A percentile compares a stretch with the other conserved stretches of the same genome.
These are phyloP conservation scores for Leptoteleia sp. DNA, from an alignment of 1,140 invertebrate species.

Conservation along the genomic window DNA sequence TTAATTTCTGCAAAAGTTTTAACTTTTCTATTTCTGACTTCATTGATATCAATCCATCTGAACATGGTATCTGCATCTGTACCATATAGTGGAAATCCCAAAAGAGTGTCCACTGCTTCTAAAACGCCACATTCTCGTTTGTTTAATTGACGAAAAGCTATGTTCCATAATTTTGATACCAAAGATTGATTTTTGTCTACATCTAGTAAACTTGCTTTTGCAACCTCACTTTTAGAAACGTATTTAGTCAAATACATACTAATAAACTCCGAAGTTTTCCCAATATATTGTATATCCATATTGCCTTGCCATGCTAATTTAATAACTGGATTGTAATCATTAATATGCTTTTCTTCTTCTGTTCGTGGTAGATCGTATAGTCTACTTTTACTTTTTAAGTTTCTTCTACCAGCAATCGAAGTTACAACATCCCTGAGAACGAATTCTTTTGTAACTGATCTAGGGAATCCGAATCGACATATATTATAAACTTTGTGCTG, in stretches of 20 bases:
- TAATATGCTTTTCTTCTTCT: conserved; percentile 63
- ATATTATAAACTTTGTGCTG: background rate
- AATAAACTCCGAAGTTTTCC: no score
- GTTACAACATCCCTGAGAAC: conserved; percentile 3
- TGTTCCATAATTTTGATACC: no score
- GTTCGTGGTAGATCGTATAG: conserved; percentile 70
- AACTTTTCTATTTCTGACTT: conserved; percentile 66
- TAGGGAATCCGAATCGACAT: conserved; percentile 29
- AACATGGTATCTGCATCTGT: conserved; percentile 73
- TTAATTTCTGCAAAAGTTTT: conserved; percentile 67
- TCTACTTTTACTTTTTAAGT: conserved; percentile 64
- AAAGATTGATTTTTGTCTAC: no score
- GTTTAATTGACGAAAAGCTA: conserved; percentile 55
- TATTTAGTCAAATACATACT: no score
- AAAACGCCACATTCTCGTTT: conserved; percentile 71
- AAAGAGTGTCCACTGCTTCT: conserved; percentile 57
- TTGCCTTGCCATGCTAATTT: conserved; percentile 26
- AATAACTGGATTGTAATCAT: conserved; percentile 74
- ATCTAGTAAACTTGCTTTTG: no score
- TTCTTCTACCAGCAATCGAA: conserved; percentile 12
- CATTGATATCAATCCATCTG: conserved; percentile 72
- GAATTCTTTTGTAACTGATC: conserved; percentile 1
- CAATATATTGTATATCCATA: no score
- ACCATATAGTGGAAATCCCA: conserved; percentile 69
- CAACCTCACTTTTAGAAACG: no score